Evolutionary conservation across 2,888 invertebrate genomes (phyloP).

Genomic region (Apamea sordens): DNA sequence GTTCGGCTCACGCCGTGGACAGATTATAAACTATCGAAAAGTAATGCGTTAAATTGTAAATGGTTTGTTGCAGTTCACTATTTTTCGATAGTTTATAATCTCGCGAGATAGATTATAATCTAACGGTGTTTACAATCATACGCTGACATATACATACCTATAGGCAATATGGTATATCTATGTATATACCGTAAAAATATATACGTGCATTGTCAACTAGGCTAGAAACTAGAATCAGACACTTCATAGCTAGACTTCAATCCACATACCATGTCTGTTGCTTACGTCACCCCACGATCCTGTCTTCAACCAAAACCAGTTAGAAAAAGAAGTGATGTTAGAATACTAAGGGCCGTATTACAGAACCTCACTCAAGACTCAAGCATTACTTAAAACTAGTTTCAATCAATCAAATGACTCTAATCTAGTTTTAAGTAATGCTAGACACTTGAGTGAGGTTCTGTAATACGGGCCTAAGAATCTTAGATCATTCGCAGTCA

Average conservation of each 20-base stretch:
- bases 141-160: not conserved
- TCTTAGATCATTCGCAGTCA: not conserved
- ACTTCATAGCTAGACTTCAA: conserved; percentile 1
- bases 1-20: not conserved
- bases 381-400: too few relatives aligned
- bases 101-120: not conserved
- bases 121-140: not conserved
- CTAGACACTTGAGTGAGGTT: too few relatives aligned
- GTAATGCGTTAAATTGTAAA: not conserved
- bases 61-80: not conserved
- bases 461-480: not conserved
- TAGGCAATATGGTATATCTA: not conserved
- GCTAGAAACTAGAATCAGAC: conserved; percentile 9
- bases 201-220: conserved; percentile 12
- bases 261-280: conserved; percentile 25
- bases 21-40: not conserved
- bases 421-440: too few relatives aligned
- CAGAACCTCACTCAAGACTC: not conserved
- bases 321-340: conserved; percentile 15
- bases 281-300: conserved; percentile 8
- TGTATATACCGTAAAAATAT: not conserved
- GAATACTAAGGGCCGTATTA: not conserved
- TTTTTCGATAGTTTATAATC: not conserved
- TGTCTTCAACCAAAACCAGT: conserved; percentile 8
- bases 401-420: too few relatives aligned